Evolutionary conservation across 2,113 vertebrate species (phyloP).

Genomic region (Holacanthus passer): DNA sequence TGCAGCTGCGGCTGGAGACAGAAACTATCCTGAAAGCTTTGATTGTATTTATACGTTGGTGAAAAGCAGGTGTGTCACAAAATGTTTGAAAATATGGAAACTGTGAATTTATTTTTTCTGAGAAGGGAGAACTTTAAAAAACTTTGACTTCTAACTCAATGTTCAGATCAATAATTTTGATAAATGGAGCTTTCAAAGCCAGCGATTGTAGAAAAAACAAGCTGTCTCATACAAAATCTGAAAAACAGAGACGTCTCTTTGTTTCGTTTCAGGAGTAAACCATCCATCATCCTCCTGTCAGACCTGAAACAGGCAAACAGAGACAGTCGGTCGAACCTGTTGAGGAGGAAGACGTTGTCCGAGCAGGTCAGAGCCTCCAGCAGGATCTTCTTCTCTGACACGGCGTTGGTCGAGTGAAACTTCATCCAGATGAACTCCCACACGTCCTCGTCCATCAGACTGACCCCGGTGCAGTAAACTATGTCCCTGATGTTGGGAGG

Average conservation of each 20-base stretch:
- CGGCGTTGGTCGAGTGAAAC: conserved; percentile 93
- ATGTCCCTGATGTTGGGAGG: conserved; percentile 97
- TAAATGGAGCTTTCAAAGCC: not conserved
- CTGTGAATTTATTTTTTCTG: too few relatives aligned
- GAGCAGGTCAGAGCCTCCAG: conserved; percentile 98
- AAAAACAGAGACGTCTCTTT: not conserved
- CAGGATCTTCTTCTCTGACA: conserved; percentile 97
- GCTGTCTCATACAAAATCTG: not conserved
- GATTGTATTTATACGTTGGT: too few relatives aligned
- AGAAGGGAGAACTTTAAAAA: too few relatives aligned
- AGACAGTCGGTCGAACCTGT: conserved; percentile 81
- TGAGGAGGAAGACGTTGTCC: conserved; percentile 94
- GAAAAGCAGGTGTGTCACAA: too few relatives aligned
- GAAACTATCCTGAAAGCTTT: too few relatives aligned
- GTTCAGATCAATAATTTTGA: conserved; percentile 14
- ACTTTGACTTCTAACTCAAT: too few relatives aligned
- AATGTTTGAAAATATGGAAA: too few relatives aligned
- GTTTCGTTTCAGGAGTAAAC: not conserved
- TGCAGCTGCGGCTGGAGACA: too few relatives aligned
- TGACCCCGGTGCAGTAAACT: conserved; percentile 98
- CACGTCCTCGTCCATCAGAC: conserved; percentile 97
- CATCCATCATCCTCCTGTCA: not conserved
- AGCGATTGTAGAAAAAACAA: not conserved
- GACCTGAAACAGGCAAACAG: not conserved
- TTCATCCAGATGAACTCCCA: conserved; percentile 99